Percentiles rank a stretch among this genome's conserved stretches.
Conservation (phyloP, 2,797 vertebrate species). For the Circus cinereus region DNA sequence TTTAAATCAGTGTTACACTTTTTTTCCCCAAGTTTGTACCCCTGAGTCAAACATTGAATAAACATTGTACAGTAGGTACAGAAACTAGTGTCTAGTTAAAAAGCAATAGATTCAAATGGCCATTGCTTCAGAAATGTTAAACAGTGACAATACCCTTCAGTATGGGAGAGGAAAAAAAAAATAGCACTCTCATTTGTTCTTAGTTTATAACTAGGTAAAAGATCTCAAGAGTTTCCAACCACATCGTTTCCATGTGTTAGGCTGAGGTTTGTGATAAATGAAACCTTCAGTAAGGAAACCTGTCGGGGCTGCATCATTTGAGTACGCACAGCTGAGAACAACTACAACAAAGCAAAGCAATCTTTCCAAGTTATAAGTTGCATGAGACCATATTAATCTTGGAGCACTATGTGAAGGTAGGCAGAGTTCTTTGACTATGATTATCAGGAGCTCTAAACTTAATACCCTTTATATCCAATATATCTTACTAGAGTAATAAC, state of each 20-base stretch:
- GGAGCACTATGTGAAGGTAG: conserved; percentile 42
- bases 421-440: conserved; percentile 52
- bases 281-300: conserved; percentile 11
- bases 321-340: background rate
- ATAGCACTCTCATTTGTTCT: conserved; percentile 31
- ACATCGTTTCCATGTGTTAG: background rate
- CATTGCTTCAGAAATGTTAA: conserved; percentile 17
- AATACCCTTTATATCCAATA: background rate
- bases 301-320: background rate
- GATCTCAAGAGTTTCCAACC: background rate
- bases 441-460: conserved; percentile 22
- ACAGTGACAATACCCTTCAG: conserved; percentile 16
- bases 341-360: conserved; percentile 38
- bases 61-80: conserved; percentile 73
- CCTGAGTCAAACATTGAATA: conserved; percentile 76
- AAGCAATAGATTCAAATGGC: conserved; percentile 42
- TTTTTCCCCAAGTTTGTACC: conserved; percentile 71
- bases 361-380: conserved; percentile 31
- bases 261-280: background rate
- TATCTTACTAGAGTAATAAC: conserved; percentile 24
- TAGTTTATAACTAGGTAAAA: conserved; percentile 32
- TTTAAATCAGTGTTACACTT: conserved; percentile 72
- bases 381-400: background rate
- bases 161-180: background rate
- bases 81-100: conserved; percentile 53